Conservation (phyloP, 2,888 invertebrate genomes). For the Caenorhabditis auriculariae region DNA sequence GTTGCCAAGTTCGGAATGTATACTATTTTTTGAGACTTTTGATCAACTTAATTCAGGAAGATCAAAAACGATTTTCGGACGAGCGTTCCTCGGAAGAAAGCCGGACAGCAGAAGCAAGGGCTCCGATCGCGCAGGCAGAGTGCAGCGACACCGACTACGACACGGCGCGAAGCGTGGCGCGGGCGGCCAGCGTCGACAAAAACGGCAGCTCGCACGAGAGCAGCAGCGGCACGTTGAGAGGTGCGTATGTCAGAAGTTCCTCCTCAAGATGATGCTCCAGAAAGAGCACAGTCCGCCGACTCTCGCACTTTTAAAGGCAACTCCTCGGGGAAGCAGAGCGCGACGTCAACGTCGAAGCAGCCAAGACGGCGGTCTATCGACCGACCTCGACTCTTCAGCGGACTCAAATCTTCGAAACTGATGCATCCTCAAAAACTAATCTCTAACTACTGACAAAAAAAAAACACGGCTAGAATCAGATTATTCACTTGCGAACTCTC, state of each 20-base stretch:
- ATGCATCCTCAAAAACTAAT: slow-evolving; percentile 32
- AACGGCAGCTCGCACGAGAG: slow-evolving; percentile 25
- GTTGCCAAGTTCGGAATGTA: too few species aligned
- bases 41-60: too few species aligned
- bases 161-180: slow-evolving; percentile 41
- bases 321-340: slow-evolving; percentile 10
- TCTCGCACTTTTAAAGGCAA: slow-evolving; percentile 31
- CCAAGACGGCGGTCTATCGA: slow-evolving; percentile 48
- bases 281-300: slow-evolving; percentile 54
- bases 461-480: too few species aligned
- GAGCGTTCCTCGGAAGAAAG: too few species aligned
- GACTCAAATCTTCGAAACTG: slow-evolving; percentile 36
- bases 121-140: slow-evolving; percentile 63
- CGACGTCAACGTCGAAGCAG: slow-evolving; percentile 18
- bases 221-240: slow-evolving; percentile 33
- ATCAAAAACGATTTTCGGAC: too few species aligned
- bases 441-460: slow-evolving; percentile 20
- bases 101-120: too few species aligned
- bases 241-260: slow-evolving; percentile 4
- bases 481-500: too few species aligned
- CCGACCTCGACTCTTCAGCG: slow-evolving; percentile 35
- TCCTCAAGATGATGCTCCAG: slow-evolving; percentile 19
- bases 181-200: slow-evolving; percentile 32
- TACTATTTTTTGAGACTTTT: too few species aligned
- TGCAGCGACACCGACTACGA: slow-evolving; percentile 62